Base-by-base conservation (phyloP, 2,797 vertebrate species). In the Chelmon rostratus region DNA sequence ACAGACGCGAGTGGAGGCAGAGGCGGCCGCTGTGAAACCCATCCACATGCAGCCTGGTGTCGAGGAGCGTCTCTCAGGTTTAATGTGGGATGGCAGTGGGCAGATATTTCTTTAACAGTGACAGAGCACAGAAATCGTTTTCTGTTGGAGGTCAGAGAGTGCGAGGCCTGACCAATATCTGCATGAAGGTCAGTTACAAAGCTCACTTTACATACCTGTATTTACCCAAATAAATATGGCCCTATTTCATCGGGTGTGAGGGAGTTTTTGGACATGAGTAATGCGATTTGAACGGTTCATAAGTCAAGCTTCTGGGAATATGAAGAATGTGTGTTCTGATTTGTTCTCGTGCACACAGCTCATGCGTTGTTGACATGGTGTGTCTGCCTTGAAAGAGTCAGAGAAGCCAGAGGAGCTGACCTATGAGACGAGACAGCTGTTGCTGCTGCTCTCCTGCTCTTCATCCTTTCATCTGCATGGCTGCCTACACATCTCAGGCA, bases 341-440 rank as follows among this genome's bases (percentile, higher is more conserved):
- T 67, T 75, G 56, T 79, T 78, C 81, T 77, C 61, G 44, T 62
- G 62, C 73, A 65, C 71, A 58, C 61, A 73, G 73, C 76, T 87
- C 54, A 63, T 57, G 67, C 42, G 56, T 63, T 76, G 64, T n/a
- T 81, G 88, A 85, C 81, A 83, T 38, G 70, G 62, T 65, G 46
- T 15, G 53, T 87, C 80, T 84, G 73, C 78, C 21, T 73, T 68
- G 53, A 79, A 76, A 68, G 61, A 91, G 62, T 80, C 79, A 79
- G 75, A 65, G 73, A 87, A 71, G 56, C 61, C 76, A 52, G 79
- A 81, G 65, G 50, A 76, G 78, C 74, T 68, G 59, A 62, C 73
- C 70, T 65, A 61, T 80, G 84, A 89, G 59, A 87, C 8, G 6
- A 33, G 75, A 71, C 91, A 93, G 88, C 92, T 93, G 89, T 28